Base-by-base conservation (phyloP, 1,140 invertebrate species). In the Cardiocondyla obscurior region DNA sequence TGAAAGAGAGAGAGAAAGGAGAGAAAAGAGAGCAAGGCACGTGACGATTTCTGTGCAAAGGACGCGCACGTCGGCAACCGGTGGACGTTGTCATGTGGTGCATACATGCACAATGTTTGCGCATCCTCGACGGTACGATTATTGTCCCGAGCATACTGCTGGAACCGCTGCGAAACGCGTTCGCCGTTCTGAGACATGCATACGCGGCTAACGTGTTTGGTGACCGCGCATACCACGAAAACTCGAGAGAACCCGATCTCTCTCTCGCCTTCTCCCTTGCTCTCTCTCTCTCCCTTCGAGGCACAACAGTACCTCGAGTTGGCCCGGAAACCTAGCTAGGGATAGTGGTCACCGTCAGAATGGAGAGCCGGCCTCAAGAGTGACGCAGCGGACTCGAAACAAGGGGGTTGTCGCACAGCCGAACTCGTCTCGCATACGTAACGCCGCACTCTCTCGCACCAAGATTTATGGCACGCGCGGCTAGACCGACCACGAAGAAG, bases 381-480 rank as follows among this genome's bases (percentile, higher is more conserved):
- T 73, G 44, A 69, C 44, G 70, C 57, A 42, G 55, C 30, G 14
- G 49, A 64, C 28, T 64, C 58, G 49, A 76, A 82, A 77, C 58
- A 77, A 82, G 81, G n/a, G 49, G 44, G 36, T 87, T 60, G 73
- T 87, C 62, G 67, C 58, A 57, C 57, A 60, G 74, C 82, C 60
- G 46, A n/a, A 64, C 58, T 81, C 74, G 67, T 84, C 82, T 74
- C 79, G 86, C 82, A 84, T 88, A 88, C 85, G 74, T 88, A 88
- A 88, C 60, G 64, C 60, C 25, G 46, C 12, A 19, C 33, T 73
- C 70, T 70, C 51, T 58, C 25, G 5, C 22, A 14, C 53, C 28
- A 36, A 83, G 81, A 88, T 88, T 88, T 88, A 88, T 81, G 53
- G 67, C 51, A 69, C 22, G 72, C 73, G 60, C 64, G 42, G 49